Base-by-base conservation (phyloP, 2,113 vertebrate species). In the Hippoglossus stenolepis region DNA sequence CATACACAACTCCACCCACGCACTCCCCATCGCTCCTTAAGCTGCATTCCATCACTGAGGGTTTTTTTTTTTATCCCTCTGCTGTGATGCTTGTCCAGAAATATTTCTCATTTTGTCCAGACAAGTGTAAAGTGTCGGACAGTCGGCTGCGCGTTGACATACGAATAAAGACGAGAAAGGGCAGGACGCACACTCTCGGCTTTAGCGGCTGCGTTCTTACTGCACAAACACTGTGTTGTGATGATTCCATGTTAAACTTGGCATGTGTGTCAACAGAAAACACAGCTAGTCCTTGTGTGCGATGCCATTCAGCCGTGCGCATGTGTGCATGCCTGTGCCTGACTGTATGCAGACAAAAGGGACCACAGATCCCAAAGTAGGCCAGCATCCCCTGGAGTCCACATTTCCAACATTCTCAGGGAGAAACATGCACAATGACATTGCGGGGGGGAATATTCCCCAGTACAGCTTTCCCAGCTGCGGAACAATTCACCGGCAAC, bases 331-430 rank as follows among this genome's bases (percentile, higher is more conserved):
- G 79, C 51, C 31, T 49, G 47, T 56, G 79, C 73, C 56, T 82
- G 74, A 77, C 53, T 73, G 60, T 59, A 23, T 54, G 24, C 28
- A 66, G 77, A 84, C 71, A 86, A 80, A 82, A 68, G 82, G 77
- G 73, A 79, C 76, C 63, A 60, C 56, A 75, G 73, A 89, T 85
- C 72, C 74, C 66, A 72, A 93, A 92, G 84, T 92, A 90, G 91
- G 91, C 73, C 90, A 92, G 74, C 73, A 66, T 85, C 81, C 86
- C 84, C 86, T 11, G 40, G 88, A 80, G 86, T 78, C 57, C 73
- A 67, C 64, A 54, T 74, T 84, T 68, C 68, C 75, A 89, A 69
- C 81, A 51, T 82, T 83, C 83, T 79, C 38, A 56, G 81, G 79
- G 85, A 84, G 84, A 77, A 81, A 77, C 65, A 49, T 3, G 74